Conservation (phyloP, 2,888 invertebrate species). For the Nasonovia ribisnigri region DNA sequence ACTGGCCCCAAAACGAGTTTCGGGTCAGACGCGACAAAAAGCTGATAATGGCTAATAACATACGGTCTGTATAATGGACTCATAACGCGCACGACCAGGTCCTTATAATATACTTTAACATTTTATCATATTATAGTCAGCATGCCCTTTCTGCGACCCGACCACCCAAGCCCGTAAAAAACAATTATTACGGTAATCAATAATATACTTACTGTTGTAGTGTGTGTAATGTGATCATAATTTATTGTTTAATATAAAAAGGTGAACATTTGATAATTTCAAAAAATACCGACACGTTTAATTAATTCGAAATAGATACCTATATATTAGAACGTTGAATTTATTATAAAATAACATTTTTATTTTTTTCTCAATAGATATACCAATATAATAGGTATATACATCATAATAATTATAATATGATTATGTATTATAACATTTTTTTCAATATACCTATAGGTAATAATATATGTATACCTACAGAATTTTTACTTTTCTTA, state of each 20-base stretch:
- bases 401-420: too few species aligned
- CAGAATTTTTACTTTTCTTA: too few species aligned
- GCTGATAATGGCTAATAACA: not conserved
- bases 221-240: not conserved
- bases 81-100: not conserved
- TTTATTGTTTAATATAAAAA: not conserved
- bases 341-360: too few species aligned
- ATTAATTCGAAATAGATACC: not conserved
- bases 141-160: not conserved
- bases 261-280: not conserved
- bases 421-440: too few species aligned
- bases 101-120: not conserved
- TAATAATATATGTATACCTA: too few species aligned
- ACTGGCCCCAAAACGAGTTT: not conserved
- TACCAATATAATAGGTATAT: too few species aligned
- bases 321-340: too few species aligned
- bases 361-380: too few species aligned
- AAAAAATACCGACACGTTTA: not conserved
- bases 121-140: not conserved
- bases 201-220: not conserved
- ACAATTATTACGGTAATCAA: not conserved
- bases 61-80: not conserved
- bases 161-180: constrained; percentile 10
- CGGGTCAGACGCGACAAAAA: not conserved
- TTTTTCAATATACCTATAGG: too few species aligned